Conservation (phyloP, 2,888 invertebrate genomes). For the Endotricha flammealis region DNA sequence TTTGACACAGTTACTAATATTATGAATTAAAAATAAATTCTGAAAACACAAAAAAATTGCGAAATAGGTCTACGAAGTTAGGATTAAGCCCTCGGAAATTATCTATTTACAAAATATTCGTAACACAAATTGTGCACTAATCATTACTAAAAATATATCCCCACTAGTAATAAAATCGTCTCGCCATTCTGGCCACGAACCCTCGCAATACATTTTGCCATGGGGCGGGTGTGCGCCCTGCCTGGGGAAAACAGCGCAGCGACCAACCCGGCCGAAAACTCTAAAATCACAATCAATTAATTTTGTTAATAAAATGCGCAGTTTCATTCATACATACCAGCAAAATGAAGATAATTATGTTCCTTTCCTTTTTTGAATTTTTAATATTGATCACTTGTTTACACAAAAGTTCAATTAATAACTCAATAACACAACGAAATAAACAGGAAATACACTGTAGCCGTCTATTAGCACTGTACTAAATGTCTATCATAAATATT, state of each 20-base stretch:
- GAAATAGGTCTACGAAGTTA: too few relatives aligned
- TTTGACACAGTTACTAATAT: too few relatives aligned
- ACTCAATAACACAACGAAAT: conserved; percentile 14
- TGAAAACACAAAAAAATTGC: too few relatives aligned
- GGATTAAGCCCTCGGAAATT: too few relatives aligned
- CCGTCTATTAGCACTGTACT: conserved; percentile 17
- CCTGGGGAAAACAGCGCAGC: conserved; percentile 35
- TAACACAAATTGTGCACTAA: conserved; percentile 9
- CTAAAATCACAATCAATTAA: conserved; percentile 12
- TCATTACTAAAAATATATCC: conserved; percentile 39
- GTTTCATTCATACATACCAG: conserved; percentile 67
- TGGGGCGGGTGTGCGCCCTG: conserved; percentile 43
- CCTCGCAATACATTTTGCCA: conserved; percentile 46
- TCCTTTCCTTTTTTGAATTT: too few relatives aligned
- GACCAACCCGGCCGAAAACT: conserved; percentile 19
- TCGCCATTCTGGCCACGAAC: conserved; percentile 39
- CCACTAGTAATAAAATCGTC: conserved; percentile 55
- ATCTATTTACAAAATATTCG: too few relatives aligned
- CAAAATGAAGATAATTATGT: conserved; percentile 39
- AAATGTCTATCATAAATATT: conserved; percentile 11
- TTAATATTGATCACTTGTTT: conserved; percentile 68
- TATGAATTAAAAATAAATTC: too few relatives aligned
- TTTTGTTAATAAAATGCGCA: conserved; percentile 22
- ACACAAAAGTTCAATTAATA: conserved; percentile 34
- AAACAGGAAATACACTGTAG: conserved; percentile 8